Evolutionary conservation across 2,797 vertebrate species (phyloP), one percentile per base, ranked within the genome.

Genomic region (Brachymystax lenok): DNA sequence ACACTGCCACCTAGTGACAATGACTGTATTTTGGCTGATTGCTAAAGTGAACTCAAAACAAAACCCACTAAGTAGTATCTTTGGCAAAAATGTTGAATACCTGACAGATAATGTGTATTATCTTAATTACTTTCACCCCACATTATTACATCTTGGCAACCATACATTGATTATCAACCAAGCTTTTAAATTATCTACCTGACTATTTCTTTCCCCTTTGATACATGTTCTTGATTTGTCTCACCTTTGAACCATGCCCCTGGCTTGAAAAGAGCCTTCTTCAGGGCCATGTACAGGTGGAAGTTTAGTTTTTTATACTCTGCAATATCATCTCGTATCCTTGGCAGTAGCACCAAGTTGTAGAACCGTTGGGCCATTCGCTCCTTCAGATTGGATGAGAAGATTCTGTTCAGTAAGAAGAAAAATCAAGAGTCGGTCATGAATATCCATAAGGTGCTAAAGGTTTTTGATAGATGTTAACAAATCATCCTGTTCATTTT

Each of bases 171-270:
- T 66, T 27, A 13, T 16, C 5, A 30, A 28, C 27, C 27, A 30
- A 33, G 28, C 16, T 35, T 67, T 33, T 5, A 66, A 7, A 64
- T 66, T 0, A 66, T 66, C 28, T 5, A 66, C 27, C 21, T n/a
- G 19, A 59, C n/a, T 66, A 66, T 66, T 28, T 69, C 17, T 69
- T 28, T 13, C 40, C 10, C 10, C 5, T 24, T 35, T 56, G 35
- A 33, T 69, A 40, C 66, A 75, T 28, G 12, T 1, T 64, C 24
- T 67, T 67, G 14, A 30, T 33, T 30, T 64, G 2, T 3, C 84
- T 86, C 51, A 99, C 98, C 98, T 96, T 99, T 99, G 85, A 99
- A 99, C 97, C 98, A 99, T 0, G 98, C 97, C 2, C 97, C 98
- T 0, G 98, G 97, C 77, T 99, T 99, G 90, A 98, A 99, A 30